Evolutionary conservation across 2,797 vertebrate genomes (phyloP).

Genomic region (Mareca strepera): DNA sequence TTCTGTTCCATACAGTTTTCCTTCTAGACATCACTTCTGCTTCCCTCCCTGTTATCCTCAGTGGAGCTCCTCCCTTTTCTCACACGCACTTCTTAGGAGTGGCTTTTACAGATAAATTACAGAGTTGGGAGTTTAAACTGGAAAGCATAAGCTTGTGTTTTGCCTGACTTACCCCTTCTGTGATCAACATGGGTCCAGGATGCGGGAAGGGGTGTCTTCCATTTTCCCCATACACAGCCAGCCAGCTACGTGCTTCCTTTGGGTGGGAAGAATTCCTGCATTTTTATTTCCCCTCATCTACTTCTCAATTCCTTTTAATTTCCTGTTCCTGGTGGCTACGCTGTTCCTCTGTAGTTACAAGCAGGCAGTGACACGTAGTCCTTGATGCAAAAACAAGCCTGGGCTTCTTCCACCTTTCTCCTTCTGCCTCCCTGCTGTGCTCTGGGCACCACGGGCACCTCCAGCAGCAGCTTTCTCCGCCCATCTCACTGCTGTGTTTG

Average conservation of each 20-base stretch:
- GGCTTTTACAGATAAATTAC: background rate
- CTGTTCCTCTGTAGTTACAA: background rate
- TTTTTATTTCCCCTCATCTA: background rate
- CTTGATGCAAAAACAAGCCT: background rate
- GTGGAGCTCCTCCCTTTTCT: background rate
- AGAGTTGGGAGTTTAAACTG: background rate
- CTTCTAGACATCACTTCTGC: background rate
- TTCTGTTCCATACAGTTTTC: background rate
- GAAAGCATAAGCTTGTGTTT: background rate
- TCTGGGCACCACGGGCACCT: background rate
- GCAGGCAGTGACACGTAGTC: background rate
- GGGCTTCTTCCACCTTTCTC: background rate
- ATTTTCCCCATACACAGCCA: background rate
- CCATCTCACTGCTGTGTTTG: background rate
- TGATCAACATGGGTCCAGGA: background rate
- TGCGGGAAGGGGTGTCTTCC: slow-evolving; percentile 22
- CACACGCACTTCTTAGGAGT: background rate
- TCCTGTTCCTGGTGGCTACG: background rate
- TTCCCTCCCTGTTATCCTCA: background rate
- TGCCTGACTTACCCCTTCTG: background rate
- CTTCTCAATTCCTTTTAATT: background rate
- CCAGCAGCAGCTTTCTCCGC: background rate
- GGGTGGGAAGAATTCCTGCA: background rate
- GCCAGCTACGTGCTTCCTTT: background rate
- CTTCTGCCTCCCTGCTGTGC: background rate